Evolutionary conservation across 2,888 invertebrate species (phyloP).

Genomic region (Papilio gigon): DNA sequence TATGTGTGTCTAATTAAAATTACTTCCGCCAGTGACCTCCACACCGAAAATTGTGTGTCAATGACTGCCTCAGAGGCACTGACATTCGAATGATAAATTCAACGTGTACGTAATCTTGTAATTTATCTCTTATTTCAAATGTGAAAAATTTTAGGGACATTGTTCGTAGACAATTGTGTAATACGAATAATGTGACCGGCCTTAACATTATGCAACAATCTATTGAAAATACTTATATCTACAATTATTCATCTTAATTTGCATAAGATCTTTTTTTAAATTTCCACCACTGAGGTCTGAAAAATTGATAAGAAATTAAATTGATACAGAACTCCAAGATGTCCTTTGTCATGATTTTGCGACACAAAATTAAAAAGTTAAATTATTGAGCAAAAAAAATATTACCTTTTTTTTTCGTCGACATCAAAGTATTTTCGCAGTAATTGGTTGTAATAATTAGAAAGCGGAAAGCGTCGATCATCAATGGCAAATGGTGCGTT

Average conservation of each 20-base stretch:
- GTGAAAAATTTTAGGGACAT: conserved; percentile 27
- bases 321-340: too few species aligned
- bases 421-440: conserved; percentile 2
- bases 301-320: neutral
- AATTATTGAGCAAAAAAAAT: neutral
- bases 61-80: conserved; percentile 40
- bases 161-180: conserved; percentile 33
- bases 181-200: conserved; percentile 32
- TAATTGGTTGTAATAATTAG: conserved; percentile 30
- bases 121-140: conserved; percentile 14
- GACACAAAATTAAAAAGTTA: neutral
- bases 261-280: neutral
- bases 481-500: conserved; percentile 30
- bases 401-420: neutral
- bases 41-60: conserved; percentile 46
- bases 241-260: neutral
- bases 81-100: conserved; percentile 32
- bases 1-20: conserved; percentile 38
- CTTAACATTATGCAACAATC: conserved; percentile 29
- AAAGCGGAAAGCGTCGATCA: conserved; percentile 34
- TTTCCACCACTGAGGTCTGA: neutral
- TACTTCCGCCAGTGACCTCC: conserved; percentile 49
- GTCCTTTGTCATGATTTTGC: neutral
- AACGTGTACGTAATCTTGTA: conserved; percentile 21
- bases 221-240: conserved; percentile 22